Conservation (phyloP, 2,113 vertebrate genomes). For the Proteles cristata region DNA sequence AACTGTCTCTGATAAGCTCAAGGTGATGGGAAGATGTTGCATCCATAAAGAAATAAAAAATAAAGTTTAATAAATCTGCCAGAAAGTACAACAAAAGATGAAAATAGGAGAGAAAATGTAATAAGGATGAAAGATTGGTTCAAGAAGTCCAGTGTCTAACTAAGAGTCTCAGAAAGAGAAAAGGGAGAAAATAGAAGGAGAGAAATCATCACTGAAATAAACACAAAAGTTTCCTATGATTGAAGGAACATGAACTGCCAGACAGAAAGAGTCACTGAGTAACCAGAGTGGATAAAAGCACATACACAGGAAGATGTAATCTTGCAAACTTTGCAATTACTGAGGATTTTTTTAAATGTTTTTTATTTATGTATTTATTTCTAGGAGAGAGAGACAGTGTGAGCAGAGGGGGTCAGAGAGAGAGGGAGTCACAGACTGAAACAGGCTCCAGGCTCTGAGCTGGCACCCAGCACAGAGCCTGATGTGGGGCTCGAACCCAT, state of each 20-base stretch:
- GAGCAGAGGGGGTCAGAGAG: no score
- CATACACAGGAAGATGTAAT: not conserved
- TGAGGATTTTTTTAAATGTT: not conserved
- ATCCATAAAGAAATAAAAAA: not conserved
- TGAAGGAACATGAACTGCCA: not conserved
- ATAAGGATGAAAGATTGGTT: not conserved
- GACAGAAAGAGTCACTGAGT: not conserved
- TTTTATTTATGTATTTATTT: no score
- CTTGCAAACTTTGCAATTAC: not conserved
- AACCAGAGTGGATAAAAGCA: not conserved
- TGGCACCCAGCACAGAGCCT: no score
- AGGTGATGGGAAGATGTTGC: not conserved
- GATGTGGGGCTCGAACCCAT: no score
- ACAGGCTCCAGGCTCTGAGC: no score
- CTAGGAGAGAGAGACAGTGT: no score
- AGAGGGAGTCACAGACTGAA: no score
- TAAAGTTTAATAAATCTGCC: not conserved
- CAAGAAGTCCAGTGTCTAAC: not conserved
- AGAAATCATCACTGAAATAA: conserved; percentile 21
- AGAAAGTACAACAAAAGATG: not conserved
- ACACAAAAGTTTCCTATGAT: not conserved
- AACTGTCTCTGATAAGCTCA: not conserved
- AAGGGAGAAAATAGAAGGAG: not conserved
- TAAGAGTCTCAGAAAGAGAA: not conserved
- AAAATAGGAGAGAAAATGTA: not conserved